Evolutionary conservation across 2,113 vertebrate species (phyloP).

Genomic region (Hylia prasina): DNA sequence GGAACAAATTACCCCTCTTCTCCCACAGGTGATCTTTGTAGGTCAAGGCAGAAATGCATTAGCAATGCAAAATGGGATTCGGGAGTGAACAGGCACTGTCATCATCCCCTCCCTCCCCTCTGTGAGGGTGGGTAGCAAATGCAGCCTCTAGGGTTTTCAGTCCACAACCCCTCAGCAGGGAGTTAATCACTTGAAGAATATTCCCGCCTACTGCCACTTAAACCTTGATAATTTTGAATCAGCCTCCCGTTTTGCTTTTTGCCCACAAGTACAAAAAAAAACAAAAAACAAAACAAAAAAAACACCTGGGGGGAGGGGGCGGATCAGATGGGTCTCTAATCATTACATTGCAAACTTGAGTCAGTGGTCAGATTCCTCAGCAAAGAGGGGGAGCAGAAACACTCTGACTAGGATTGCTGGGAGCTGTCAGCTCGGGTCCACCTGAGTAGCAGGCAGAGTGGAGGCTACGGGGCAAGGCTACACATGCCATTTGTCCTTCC

Average conservation of each 20-base stretch:
- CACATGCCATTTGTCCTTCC: not conserved
- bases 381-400: not conserved
- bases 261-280: not conserved
- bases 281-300: not conserved
- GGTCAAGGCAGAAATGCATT: not conserved
- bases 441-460: not conserved
- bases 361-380: not conserved
- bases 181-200: not conserved
- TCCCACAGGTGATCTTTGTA: not conserved
- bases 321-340: not conserved
- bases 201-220: not conserved
- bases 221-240: not conserved
- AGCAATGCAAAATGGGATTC: not conserved
- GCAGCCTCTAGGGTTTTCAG: not conserved
- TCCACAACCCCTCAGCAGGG: not conserved
- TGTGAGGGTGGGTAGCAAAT: not conserved
- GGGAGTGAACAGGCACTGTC: not conserved
- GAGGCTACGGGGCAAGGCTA: not conserved
- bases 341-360: not conserved
- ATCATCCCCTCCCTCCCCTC: not conserved
- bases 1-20: not conserved
- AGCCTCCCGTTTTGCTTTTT: not conserved
- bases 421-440: not conserved
- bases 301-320: fast-evolving
- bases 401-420: not conserved